These are phyloP conservation scores for Macrosteles quadrilineatus DNA, from an alignment of 1,140 invertebrate species.

Conservation along the genomic window DNA sequence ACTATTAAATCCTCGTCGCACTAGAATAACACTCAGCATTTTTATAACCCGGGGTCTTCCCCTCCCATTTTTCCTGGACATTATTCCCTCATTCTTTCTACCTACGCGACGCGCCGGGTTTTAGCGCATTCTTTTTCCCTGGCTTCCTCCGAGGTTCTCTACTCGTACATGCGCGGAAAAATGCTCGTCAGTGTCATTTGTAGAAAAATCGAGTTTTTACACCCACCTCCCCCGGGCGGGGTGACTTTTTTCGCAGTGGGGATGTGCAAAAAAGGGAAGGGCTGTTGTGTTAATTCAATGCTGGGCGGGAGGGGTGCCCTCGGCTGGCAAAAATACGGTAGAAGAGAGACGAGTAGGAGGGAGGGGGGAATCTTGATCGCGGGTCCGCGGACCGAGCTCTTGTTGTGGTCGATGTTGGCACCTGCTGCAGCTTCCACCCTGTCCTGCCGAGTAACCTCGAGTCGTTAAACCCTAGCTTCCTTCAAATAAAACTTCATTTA, in stretches of 20 bases:
- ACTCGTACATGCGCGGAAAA: slow-evolving; percentile 28
- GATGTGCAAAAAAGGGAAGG: slow-evolving; percentile 28
- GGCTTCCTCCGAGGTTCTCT: slow-evolving; percentile 15
- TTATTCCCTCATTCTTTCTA: slow-evolving; percentile 32
- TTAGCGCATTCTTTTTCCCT: slow-evolving; percentile 28
- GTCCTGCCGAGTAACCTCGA: too few relatives aligned
- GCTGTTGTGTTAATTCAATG: slow-evolving; percentile 31
- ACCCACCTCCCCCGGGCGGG: slow-evolving; percentile 14
- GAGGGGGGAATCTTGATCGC: slow-evolving; percentile 5
- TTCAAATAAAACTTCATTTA: too few relatives aligned
- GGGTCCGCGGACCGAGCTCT: not conserved
- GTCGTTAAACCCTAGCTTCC: too few relatives aligned
- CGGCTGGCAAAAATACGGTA: slow-evolving; percentile 21
- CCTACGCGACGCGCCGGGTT: slow-evolving; percentile 14
- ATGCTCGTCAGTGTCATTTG: slow-evolving; percentile 14
- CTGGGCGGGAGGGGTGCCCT: slow-evolving; percentile 17
- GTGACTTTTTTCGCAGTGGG: slow-evolving; percentile 29
- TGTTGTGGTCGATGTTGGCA: slow-evolving; percentile 8
- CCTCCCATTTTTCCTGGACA: slow-evolving; percentile 28
- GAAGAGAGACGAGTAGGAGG: slow-evolving; percentile 11
- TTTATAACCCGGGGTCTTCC: slow-evolving; percentile 13
- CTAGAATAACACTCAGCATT: slow-evolving; percentile 27
- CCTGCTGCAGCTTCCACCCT: not conserved
- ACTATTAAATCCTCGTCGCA: slow-evolving; percentile 28
- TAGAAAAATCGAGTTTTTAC: slow-evolving; percentile 9